These are phyloP conservation scores for Masticophis lateralis DNA, from an alignment of 2,797 vertebrate species.

Conservation along the genomic window DNA sequence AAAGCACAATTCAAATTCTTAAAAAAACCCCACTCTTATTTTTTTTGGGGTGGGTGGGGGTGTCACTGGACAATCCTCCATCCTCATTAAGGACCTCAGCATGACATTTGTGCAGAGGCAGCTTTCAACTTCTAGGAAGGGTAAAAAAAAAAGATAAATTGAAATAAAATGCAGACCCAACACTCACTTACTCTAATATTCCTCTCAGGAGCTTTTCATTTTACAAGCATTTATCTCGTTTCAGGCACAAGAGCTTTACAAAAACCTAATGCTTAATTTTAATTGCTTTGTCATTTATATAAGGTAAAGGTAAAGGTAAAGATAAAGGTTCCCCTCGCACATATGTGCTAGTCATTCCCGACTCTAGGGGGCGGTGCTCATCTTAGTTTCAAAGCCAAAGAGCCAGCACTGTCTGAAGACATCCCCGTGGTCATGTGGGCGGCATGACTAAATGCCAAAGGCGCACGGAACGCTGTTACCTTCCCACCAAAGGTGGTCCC, in stretches of 20 bases:
- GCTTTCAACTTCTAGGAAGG: not conserved
- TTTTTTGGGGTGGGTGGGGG: not conserved
- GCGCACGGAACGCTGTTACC: too few species aligned
- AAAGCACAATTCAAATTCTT: not conserved
- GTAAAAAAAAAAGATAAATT: not conserved
- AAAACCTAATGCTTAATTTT: not conserved
- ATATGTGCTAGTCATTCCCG: too few species aligned
- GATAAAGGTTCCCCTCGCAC: too few species aligned
- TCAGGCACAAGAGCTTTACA: not conserved
- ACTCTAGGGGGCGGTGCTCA: too few species aligned
- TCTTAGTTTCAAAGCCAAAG: too few species aligned
- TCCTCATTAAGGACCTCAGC: conserved; percentile 14
- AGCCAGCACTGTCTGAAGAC: too few species aligned
- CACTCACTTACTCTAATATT: not conserved
- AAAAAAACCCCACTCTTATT: not conserved
- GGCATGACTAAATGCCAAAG: too few species aligned
- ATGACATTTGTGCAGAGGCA: conserved; percentile 10
- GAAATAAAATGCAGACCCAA: not conserved
- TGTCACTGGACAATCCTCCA: not conserved
- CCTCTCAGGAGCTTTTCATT: not conserved
- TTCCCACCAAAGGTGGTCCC: too few species aligned
- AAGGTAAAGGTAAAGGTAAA: too few species aligned
- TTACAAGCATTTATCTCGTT: not conserved
- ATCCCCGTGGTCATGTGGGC: too few species aligned
- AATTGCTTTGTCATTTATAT: not conserved